These are phyloP conservation scores for Melanotaenia duboulayi DNA, from an alignment of 2,113 vertebrate species.

Conservation along the genomic window DNA sequence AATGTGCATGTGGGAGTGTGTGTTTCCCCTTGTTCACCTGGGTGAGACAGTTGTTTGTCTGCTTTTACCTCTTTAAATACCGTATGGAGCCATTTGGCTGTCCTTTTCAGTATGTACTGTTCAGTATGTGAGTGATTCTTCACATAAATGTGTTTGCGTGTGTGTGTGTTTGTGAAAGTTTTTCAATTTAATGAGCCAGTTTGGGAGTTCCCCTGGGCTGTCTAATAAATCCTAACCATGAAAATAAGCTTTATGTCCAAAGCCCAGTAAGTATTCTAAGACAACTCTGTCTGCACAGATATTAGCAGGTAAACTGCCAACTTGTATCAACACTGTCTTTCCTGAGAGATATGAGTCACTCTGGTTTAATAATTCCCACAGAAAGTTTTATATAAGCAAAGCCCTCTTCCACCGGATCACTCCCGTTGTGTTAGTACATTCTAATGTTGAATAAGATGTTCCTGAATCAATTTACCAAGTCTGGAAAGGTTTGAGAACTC, in stretches of 20 bases:
- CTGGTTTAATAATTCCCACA: constrained; percentile 43
- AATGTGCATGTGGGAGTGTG: constrained; percentile 20
- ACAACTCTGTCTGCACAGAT: constrained; percentile 35
- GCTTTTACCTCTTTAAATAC: constrained; percentile 24
- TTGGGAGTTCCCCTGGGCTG: constrained; percentile 59
- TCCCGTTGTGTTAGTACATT: constrained; percentile 39
- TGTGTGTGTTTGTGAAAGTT: constrained; percentile 45
- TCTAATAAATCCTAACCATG: constrained; percentile 65
- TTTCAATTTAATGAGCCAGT: constrained; percentile 45
- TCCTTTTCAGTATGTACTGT: constrained; percentile 1
- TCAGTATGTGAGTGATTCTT: not conserved
- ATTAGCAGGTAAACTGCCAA: constrained; percentile 70
- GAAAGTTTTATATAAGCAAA: constrained; percentile 35
- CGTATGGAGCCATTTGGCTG: constrained; percentile 8
- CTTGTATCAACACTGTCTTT: constrained; percentile 59
- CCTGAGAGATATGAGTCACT: constrained; percentile 71
- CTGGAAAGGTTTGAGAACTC: constrained; percentile 41
- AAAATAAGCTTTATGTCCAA: constrained; percentile 63
- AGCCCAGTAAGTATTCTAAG: constrained; percentile 49
- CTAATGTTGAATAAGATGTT: constrained; percentile 56
- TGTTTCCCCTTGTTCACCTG: constrained; percentile 44
- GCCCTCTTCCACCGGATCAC: constrained; percentile 19
- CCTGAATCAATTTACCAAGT: constrained; percentile 45
- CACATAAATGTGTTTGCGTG: constrained; percentile 10
- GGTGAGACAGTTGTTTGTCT: constrained; percentile 5